phyloP scores from a whole-genome alignment of 1,140 invertebrate genomes.

The Hycleus phaleratus region DNA sequence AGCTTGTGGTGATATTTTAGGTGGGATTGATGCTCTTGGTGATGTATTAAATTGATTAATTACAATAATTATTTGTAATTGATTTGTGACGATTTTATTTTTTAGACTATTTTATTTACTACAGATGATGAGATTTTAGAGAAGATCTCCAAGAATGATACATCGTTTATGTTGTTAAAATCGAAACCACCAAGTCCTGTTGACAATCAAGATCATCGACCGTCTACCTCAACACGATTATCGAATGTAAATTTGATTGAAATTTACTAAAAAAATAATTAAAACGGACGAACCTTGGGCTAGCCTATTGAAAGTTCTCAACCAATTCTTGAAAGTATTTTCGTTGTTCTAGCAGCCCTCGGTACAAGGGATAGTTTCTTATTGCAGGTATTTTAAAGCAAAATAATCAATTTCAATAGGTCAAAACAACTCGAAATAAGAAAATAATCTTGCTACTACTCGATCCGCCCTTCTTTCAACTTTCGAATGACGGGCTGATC shows the following conservation, averaged over 20 bases:
- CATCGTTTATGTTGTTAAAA: conserved; percentile 51
- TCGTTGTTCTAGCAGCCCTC: too few species aligned
- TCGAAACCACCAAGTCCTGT: conserved; percentile 36
- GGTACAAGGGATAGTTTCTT: too few species aligned
- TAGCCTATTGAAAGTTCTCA: too few species aligned
- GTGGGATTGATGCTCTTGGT: conserved; percentile 63
- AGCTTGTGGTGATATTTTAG: conserved; percentile 63
- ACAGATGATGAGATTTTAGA: conserved; percentile 67
- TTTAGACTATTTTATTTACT: conserved; percentile 74
- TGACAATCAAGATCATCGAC: conserved; percentile 42
- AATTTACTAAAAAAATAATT: background rate
- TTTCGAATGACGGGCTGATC: too few species aligned
- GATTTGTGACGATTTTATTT: conserved; percentile 67
- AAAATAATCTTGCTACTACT: too few species aligned
- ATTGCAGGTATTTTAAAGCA: too few species aligned
- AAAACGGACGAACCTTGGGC: background rate
- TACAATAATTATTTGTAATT: conserved; percentile 6
- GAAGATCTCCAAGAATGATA: conserved; percentile 62
- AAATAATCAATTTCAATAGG: too few species aligned
- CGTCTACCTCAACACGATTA: conserved; percentile 45
- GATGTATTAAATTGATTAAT: conserved; percentile 51
- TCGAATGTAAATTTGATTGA: conserved; percentile 13
- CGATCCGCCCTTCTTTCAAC: too few species aligned
- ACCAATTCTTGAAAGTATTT: too few species aligned
- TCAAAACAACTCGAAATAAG: too few species aligned